Percentiles rank a stretch among this genome's conserved stretches.
These are phyloP conservation scores for Agrotis puta DNA, from an alignment of 2,888 invertebrate species.

Conservation along the genomic window DNA sequence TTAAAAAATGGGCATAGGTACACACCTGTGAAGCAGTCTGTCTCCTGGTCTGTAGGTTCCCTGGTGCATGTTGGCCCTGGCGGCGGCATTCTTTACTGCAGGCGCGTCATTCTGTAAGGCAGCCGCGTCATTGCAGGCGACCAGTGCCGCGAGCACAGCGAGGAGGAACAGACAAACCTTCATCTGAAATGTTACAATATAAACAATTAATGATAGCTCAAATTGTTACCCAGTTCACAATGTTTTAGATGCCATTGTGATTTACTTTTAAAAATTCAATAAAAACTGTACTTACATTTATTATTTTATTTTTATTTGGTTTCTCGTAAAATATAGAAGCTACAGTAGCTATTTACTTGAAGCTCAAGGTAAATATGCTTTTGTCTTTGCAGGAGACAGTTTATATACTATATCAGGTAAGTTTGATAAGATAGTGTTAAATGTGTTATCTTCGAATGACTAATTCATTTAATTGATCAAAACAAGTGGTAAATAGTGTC, in stretches of 20 bases:
- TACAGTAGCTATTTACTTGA: no score
- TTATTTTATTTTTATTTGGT: neutral
- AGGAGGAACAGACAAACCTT: conserved; percentile 31
- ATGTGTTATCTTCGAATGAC: no score
- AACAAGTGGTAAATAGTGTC: no score
- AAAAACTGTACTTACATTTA: neutral
- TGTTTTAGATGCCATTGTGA: neutral
- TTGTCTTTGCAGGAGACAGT: no score
- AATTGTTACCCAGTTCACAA: neutral
- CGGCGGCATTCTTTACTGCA: neutral
- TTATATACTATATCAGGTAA: no score
- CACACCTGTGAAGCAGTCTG: conserved; percentile 45
- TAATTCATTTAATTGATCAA: no score
- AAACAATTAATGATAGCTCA: neutral
- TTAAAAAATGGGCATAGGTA: neutral
- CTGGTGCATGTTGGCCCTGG: conserved; percentile 18
- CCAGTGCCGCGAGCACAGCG: conserved; percentile 32
- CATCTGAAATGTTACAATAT: conserved; percentile 34
- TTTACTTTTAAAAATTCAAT: no score
- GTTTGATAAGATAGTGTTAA: no score
- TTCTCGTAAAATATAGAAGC: neutral
- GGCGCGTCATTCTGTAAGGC: no score
- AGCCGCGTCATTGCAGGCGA: conserved; percentile 29
- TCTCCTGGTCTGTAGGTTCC: conserved; percentile 19
- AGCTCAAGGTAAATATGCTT: no score